These are phyloP conservation scores for Halichondria panicea DNA, from an alignment of 37 sponge, comb jelly and placozoan species.

Conservation along the genomic window DNA sequence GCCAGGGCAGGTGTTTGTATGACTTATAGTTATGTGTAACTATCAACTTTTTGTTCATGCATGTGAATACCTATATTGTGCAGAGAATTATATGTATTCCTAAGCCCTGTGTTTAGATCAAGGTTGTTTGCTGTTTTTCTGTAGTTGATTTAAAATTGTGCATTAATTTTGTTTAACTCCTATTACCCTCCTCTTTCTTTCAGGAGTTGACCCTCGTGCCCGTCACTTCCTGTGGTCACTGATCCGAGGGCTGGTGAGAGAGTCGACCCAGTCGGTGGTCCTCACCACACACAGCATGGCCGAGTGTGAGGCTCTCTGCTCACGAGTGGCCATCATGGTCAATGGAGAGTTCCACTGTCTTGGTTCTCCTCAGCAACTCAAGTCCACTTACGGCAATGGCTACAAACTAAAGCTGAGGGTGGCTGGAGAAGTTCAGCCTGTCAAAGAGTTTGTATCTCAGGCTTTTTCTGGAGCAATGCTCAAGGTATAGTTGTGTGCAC, in stretches of 20 bases:
- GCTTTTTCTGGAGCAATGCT: slow-evolving; percentile 44
- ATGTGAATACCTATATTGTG: no score
- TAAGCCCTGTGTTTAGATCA: no score
- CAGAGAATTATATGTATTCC: no score
- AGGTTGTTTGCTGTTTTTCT: no score
- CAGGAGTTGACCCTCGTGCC: slow-evolving; percentile 87
- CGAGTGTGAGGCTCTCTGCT: slow-evolving; percentile 93
- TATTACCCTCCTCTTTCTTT: no score
- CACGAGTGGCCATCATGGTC: slow-evolving; percentile 88
- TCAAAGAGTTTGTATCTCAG: slow-evolving; percentile 63
- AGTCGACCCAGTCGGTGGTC: slow-evolving; percentile 69
- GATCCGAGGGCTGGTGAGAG: slow-evolving; percentile 33
- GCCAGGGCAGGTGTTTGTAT: no score
- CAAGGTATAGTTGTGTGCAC: no score
- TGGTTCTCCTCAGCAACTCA: slow-evolving; percentile 86
- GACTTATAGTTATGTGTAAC: no score
- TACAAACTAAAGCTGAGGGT: slow-evolving; percentile 77
- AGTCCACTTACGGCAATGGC: slow-evolving; percentile 84
- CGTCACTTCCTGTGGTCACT: slow-evolving; percentile 81
- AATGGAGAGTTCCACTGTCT: slow-evolving; percentile 81
- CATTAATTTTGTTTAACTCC: no score
- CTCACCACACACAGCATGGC: slow-evolving; percentile 92
- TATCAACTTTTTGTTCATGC: no score
- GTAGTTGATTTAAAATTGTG: no score
- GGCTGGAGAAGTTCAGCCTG: slow-evolving; percentile 5